Evolutionary conservation across 2,113 vertebrate genomes (phyloP), one percentile per base, ranked within the genome.

Genomic region (Neogale vison): DNA sequence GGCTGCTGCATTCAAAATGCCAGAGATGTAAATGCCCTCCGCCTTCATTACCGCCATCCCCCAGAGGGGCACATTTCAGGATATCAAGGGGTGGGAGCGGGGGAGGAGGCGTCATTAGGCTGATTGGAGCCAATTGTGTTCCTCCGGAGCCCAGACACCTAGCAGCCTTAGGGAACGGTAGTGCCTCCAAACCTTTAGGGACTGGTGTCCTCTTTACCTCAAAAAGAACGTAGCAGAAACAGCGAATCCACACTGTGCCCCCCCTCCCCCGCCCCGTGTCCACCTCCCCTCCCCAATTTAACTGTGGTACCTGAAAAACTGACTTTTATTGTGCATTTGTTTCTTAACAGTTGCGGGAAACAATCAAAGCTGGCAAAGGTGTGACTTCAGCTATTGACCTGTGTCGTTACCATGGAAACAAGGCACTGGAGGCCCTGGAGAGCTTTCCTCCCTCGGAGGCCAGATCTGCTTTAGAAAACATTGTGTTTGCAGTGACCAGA

Each of bases 381-480:
- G 99, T 99, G 98, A 99, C 99, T 99, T 99, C 99, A 92, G 99
- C 99, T 95, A 99, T 99, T 98, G 99, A 99, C 99, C 99, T 99
- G 97, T 99, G 99, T 98, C 97, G 99, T 99, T 99, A 99, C 99
- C 99, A 99, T 98, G 99, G 99, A 98, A 99, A 99, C 99, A 99
- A 98, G 98, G 99, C 99, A 1, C 99, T 99, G 99, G 99, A 99
- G 63, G 99, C 99, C 98, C 99, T 99, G 98, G 98, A 99, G 98
- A 98, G 96, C 98, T 99, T 99, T 99, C 99, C 99, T 98, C 99
- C 99, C 98, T 99, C 99, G 0, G 99, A 99, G 99, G 99, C 99
- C 98, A 99, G 99, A 97, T 99, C 99, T 0, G 99, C 99, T 98
- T 98, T 99, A 98, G 99, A 99, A 99, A 99, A 99, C 99, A 99